These are phyloP conservation scores for Paracanthobrama guichenoti DNA, from an alignment of 2,113 vertebrate species.

Conservation along the genomic window DNA sequence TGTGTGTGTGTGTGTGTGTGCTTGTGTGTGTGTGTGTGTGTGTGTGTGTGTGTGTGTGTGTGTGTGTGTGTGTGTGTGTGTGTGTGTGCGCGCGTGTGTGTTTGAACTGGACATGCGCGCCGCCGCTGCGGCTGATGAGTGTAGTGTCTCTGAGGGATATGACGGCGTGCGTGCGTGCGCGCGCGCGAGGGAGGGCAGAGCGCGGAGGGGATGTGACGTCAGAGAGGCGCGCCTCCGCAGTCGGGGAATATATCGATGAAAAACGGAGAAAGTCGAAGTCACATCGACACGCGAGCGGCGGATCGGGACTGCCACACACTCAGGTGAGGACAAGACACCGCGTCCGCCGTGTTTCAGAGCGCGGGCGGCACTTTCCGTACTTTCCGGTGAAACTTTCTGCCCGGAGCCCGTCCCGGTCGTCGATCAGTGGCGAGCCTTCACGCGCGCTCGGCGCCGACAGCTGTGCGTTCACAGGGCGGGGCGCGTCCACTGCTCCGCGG, in stretches of 20 bases:
- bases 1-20: no score
- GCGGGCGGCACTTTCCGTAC: background rate
- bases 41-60: no score
- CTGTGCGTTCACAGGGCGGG: no score
- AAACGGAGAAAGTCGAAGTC: background rate
- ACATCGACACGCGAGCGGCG: background rate
- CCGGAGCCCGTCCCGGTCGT: background rate
- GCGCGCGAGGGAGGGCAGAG: background rate
- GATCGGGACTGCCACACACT: background rate
- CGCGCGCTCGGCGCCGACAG: no score
- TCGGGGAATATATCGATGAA: background rate
- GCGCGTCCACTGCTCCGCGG: no score
- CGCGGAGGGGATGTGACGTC: constrained; percentile 59
- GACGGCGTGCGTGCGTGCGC: no score
- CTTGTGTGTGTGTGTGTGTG: no score
- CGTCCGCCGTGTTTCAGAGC: background rate
- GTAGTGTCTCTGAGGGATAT: no score
- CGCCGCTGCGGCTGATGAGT: no score
- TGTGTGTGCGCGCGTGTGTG: no score
- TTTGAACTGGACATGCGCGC: no score
- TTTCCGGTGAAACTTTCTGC: background rate
- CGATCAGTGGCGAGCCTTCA: background rate
- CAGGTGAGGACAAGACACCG: background rate
- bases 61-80: no score
- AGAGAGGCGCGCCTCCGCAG: constrained; percentile 56